phyloP scores from a whole-genome alignment of 2,797 vertebrate species.

The Glyptemys insculpta region DNA sequence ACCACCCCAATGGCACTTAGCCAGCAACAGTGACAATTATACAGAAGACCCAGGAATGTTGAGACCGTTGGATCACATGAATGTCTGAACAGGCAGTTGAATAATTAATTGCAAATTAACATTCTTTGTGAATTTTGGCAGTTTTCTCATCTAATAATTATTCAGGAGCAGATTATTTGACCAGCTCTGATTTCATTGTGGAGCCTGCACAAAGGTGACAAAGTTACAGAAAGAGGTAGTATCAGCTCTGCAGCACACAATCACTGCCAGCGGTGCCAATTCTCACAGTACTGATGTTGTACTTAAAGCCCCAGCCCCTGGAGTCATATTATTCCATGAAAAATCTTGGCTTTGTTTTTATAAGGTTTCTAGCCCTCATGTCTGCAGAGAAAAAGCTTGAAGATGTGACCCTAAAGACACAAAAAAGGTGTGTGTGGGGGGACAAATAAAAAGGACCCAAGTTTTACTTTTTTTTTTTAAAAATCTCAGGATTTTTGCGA shows the following conservation, averaged over 20 bases:
- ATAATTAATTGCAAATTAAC: conserved; percentile 39
- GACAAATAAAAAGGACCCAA: no score
- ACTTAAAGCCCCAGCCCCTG: neutral
- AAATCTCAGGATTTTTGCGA: neutral
- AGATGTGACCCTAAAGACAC: neutral
- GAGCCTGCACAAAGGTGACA: neutral
- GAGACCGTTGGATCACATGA: conserved; percentile 35
- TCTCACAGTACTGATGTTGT: neutral
- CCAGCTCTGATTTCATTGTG: neutral
- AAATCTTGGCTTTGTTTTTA: neutral
- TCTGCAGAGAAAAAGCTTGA: neutral
- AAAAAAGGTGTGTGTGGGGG: neutral
- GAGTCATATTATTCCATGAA: neutral
- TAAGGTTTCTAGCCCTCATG: neutral
- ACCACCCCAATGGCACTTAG: neutral
- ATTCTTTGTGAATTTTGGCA: conserved; percentile 3
- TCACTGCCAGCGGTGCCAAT: neutral
- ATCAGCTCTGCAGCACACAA: neutral
- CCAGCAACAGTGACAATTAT: conserved; percentile 15
- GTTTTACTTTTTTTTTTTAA: no score
- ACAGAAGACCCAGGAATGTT: neutral
- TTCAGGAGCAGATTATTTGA: neutral
- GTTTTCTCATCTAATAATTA: conserved; percentile 31
- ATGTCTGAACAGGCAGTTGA: neutral
- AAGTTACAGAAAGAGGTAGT: neutral